These are phyloP conservation scores for Phrixothrix hirtus DNA, from an alignment of 2,888 invertebrate genomes.

Conservation along the genomic window DNA sequence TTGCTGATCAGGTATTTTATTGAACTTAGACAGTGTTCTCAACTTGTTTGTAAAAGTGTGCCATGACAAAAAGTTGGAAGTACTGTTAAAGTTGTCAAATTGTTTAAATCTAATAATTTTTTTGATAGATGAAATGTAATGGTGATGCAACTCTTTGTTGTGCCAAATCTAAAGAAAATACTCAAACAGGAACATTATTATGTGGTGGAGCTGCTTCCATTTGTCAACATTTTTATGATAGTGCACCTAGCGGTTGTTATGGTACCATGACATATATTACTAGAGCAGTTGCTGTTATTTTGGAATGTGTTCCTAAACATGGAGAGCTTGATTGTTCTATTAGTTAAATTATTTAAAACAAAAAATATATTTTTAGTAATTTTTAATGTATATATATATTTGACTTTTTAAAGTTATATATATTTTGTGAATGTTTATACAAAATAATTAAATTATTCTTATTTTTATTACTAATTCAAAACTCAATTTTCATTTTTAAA, in stretches of 20 bases:
- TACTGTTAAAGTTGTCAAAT: too few species aligned
- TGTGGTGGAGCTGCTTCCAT: conserved; percentile 95
- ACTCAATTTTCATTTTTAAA: too few species aligned
- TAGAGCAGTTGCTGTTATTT: conserved; percentile 74
- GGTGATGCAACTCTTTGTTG: conserved; percentile 95
- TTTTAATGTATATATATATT: background rate
- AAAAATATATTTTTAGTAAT: conserved; percentile 1
- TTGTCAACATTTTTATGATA: conserved; percentile 96
- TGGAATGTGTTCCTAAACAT: conserved; percentile 75
- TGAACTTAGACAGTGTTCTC: too few species aligned
- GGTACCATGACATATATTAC: conserved; percentile 98
- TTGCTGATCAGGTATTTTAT: conserved; percentile 94
- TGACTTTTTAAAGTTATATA: too few species aligned
- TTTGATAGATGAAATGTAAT: conserved; percentile 74
- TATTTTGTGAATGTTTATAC: too few species aligned
- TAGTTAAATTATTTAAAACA: conserved; percentile 55
- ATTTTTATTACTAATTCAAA: too few species aligned
- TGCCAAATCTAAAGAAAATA: conserved; percentile 71
- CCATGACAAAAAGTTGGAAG: too few species aligned
- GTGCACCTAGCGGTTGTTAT: conserved; percentile 95
- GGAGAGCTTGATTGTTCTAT: conserved; percentile 83
- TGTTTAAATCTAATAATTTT: conserved; percentile 7
- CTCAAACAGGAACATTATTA: conserved; percentile 66
- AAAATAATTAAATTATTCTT: too few species aligned
- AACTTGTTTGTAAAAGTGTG: too few species aligned